These are phyloP conservation scores for Calameuta idolon DNA, from an alignment of 2,888 invertebrate species.

Conservation along the genomic window DNA sequence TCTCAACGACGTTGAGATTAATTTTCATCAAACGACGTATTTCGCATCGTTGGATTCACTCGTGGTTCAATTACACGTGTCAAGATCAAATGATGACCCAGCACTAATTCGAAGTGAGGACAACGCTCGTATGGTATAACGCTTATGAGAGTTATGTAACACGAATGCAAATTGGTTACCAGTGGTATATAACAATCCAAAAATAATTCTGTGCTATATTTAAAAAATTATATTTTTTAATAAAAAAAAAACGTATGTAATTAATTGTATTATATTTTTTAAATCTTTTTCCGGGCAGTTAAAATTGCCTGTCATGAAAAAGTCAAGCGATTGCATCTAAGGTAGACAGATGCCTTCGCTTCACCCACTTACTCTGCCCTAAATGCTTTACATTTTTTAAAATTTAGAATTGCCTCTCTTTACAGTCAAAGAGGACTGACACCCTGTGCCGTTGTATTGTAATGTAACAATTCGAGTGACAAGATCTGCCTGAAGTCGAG, in stretches of 20 bases:
- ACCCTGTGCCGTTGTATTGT: background rate
- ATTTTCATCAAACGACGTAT: background rate
- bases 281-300: background rate
- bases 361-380: background rate
- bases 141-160: background rate
- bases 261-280: background rate
- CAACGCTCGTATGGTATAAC: background rate
- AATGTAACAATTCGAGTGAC: background rate
- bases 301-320: background rate
- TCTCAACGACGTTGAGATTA: background rate
- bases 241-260: background rate
- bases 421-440: background rate
- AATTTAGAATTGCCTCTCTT: background rate
- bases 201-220: background rate
- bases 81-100: background rate
- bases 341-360: background rate
- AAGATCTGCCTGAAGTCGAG: background rate
- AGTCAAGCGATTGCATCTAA: background rate
- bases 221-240: background rate
- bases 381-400: background rate
- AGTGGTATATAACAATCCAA: background rate
- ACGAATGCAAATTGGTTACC: background rate
- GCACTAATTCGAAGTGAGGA: background rate
- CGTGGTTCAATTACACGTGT: background rate
- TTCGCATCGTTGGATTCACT: background rate